Conservation (phyloP, 2,888 invertebrate genomes). For the Parnassius apollo region DNA sequence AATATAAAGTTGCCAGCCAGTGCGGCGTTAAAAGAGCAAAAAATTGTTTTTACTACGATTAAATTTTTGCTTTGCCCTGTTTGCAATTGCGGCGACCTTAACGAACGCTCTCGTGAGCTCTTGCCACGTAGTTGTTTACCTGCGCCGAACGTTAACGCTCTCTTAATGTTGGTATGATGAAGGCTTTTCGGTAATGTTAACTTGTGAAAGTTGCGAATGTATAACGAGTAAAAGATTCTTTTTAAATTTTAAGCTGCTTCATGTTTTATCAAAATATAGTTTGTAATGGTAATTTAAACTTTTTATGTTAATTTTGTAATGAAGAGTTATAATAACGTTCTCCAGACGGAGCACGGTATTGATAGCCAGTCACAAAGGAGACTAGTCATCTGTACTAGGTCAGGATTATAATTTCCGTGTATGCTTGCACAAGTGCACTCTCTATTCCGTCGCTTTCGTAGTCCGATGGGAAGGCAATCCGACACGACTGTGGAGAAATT, state of each 20-base stretch:
- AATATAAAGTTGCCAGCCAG: constrained; percentile 34
- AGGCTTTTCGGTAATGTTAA: constrained; percentile 5
- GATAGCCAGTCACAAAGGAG: no score
- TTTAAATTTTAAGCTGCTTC: constrained; percentile 6
- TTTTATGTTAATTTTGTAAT: not conserved
- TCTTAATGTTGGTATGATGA: constrained; percentile 5
- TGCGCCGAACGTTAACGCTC: constrained; percentile 46
- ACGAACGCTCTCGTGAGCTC: constrained; percentile 56
- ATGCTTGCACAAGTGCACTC: no score
- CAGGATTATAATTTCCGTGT: no score
- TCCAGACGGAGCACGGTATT: no score
- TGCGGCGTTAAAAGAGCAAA: constrained; percentile 33
- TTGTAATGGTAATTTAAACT: not conserved
- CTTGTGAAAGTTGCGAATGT: constrained; percentile 11
- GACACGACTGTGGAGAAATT: no score
- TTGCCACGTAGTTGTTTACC: constrained; percentile 33
- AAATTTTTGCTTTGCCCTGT: constrained; percentile 43
- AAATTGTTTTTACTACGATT: constrained; percentile 44
- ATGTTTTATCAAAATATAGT: not conserved
- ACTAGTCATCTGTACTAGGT: no score
- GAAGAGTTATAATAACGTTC: no score
- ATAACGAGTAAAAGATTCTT: constrained; percentile 2
- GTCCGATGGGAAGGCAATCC: no score
- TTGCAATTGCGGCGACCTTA: constrained; percentile 51
- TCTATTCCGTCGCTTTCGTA: no score